phyloP scores from a whole-genome alignment of 2,113 vertebrate species.

The Actenoides hombroni region DNA sequence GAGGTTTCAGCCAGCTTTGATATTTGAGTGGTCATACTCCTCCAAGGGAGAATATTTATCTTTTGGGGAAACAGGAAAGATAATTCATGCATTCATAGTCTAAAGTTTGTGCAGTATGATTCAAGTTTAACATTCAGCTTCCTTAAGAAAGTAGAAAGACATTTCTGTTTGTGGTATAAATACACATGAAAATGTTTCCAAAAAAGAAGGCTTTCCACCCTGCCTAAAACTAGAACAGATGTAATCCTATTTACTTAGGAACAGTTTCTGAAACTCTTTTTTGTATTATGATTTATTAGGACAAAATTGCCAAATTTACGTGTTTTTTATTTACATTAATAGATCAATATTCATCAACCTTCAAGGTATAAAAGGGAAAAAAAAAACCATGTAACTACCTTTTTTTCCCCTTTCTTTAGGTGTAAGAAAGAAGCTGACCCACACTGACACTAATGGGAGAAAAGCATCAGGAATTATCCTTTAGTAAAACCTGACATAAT shows the following conservation, averaged over 20 bases:
- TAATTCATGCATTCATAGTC: background rate
- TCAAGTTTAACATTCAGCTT: background rate
- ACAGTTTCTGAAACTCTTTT: background rate
- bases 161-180: background rate
- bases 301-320: background rate
- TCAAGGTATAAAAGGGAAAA: background rate
- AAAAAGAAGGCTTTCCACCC: background rate
- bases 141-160: constrained; percentile 2
- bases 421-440: background rate
- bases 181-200: background rate
- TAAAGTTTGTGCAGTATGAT: background rate
- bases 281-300: background rate
- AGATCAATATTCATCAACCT: background rate
- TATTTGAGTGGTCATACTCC: background rate
- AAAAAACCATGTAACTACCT: background rate
- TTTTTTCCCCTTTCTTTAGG: background rate
- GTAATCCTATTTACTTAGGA: background rate
- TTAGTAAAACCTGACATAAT: background rate
- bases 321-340: background rate
- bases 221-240: background rate
- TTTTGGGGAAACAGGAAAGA: background rate
- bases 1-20: background rate
- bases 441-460: background rate
- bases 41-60: background rate
- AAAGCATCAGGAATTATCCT: background rate